Evolutionary conservation across 2,888 invertebrate species (phyloP).

Genomic region (Drosophila phalerata): DNA sequence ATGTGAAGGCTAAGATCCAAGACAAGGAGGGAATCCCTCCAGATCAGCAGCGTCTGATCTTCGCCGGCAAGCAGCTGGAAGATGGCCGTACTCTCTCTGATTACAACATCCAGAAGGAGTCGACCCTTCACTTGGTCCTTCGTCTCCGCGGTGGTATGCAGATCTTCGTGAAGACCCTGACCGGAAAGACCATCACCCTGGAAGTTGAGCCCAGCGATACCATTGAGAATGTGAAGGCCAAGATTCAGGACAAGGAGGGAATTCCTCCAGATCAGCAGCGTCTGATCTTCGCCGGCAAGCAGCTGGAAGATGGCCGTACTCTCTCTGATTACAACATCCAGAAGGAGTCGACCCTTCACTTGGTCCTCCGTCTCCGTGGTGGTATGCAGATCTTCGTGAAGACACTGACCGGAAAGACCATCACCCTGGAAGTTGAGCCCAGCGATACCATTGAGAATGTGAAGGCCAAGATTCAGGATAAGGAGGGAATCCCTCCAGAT

Average conservation of each 20-base stretch:
- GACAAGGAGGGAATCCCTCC: conserved; percentile 55
- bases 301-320: conserved; percentile 38
- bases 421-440: conserved; percentile 33
- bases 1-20: conserved; percentile 49
- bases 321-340: conserved; percentile 51
- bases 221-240: conserved; percentile 41
- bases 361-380: conserved; percentile 51
- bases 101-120: conserved; percentile 54
- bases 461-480: conserved; percentile 40
- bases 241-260: conserved; percentile 41
- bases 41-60: conserved; percentile 58
- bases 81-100: conserved; percentile 56
- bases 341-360: conserved; percentile 50
- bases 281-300: conserved; percentile 39
- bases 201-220: conserved; percentile 35
- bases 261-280: conserved; percentile 45
- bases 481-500: conserved; percentile 43
- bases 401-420: conserved; percentile 43
- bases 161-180: conserved; percentile 41
- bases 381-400: conserved; percentile 46
- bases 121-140: conserved; percentile 50
- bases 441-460: conserved; percentile 39
- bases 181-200: conserved; percentile 41
- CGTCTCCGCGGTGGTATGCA: conserved; percentile 49
- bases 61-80: conserved; percentile 51